Percentiles rank a stretch among this genome's conserved stretches.
These are phyloP conservation scores for Agrypnus murinus DNA, from an alignment of 2,888 invertebrate species.

Conservation along the genomic window DNA sequence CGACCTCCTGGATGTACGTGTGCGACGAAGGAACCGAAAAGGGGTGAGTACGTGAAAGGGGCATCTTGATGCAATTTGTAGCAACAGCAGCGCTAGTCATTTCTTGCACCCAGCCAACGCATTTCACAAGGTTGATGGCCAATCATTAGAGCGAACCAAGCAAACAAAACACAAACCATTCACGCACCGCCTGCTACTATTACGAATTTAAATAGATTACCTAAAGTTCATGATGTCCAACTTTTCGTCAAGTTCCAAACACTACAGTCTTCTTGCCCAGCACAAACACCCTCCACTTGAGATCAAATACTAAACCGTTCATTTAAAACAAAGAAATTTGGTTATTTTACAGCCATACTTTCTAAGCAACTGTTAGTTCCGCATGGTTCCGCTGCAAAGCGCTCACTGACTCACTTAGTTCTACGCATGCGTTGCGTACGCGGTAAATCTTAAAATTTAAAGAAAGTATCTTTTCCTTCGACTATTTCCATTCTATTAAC, in stretches of 20 bases:
- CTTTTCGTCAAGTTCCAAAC: conserved; percentile 26
- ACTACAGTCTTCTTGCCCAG: conserved; percentile 28
- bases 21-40: conserved; percentile 68
- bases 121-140: conserved; percentile 66
- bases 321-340: conserved; percentile 70
- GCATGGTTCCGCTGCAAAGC: conserved; percentile 53
- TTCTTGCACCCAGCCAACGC: conserved; percentile 61
- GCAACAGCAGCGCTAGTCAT: conserved; percentile 71
- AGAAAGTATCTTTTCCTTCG: conserved; percentile 28
- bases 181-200: conserved; percentile 60
- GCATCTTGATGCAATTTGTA: conserved; percentile 70
- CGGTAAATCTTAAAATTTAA: conserved; percentile 47
- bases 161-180: conserved; percentile 58
- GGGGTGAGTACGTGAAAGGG: conserved; percentile 72
- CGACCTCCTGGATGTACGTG: conserved; percentile 69
- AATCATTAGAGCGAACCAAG: conserved; percentile 66
- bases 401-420: conserved; percentile 46
- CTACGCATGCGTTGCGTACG: conserved; percentile 40
- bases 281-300: conserved; percentile 44
- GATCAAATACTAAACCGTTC: conserved; percentile 64
- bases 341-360: conserved; percentile 71
- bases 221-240: conserved; percentile 29
- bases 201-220: conserved; percentile 34
- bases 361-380: conserved; percentile 53
- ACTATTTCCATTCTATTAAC: conserved; percentile 36